Evolutionary conservation across 1,140 invertebrate species (phyloP).

Genomic region (Drosophila pallidifrons): DNA sequence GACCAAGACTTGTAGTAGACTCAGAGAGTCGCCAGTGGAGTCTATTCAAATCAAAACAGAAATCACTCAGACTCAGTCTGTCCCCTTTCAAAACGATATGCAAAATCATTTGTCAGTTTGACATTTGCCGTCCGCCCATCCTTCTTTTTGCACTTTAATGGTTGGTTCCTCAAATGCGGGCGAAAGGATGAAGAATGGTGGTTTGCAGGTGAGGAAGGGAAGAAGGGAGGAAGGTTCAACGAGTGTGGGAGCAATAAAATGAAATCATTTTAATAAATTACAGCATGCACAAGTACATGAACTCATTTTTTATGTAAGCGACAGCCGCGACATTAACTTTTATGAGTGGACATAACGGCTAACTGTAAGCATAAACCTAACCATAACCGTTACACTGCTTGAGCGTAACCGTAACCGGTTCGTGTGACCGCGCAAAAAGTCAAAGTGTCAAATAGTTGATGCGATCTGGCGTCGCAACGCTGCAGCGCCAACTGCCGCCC

Average conservation of each 20-base stretch:
- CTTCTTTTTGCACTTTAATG: conserved; percentile 20
- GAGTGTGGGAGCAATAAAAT: conserved; percentile 33
- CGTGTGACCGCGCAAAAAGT: conserved; percentile 50
- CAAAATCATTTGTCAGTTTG: conserved; percentile 68
- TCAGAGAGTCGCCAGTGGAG: not conserved
- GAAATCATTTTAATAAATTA: conserved; percentile 72
- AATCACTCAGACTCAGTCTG: conserved; percentile 45
- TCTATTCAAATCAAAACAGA: conserved; percentile 49
- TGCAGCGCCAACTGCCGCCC: conserved; percentile 24
- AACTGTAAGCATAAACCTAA: conserved; percentile 30
- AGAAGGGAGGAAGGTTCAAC: not conserved
- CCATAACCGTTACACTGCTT: conserved; percentile 44
- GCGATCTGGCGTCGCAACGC: conserved; percentile 41
- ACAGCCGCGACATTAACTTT: conserved; percentile 58
- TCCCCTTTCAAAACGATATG: conserved; percentile 18
- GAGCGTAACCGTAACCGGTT: conserved; percentile 46
- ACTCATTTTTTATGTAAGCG: conserved; percentile 78
- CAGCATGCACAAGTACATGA: conserved; percentile 53
- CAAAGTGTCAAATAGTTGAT: conserved; percentile 68
- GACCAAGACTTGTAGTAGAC: not conserved
- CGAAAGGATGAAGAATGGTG: not conserved
- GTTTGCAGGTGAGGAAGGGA: not conserved
- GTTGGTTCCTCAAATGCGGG: not conserved
- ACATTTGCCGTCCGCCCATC: conserved; percentile 44
- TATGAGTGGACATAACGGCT: conserved; percentile 55